Percentiles rank a stretch among this genome's conserved stretches.
phyloP scores from a whole-genome alignment of 2,888 invertebrate species.

The Dicyrtoma fusca region DNA sequence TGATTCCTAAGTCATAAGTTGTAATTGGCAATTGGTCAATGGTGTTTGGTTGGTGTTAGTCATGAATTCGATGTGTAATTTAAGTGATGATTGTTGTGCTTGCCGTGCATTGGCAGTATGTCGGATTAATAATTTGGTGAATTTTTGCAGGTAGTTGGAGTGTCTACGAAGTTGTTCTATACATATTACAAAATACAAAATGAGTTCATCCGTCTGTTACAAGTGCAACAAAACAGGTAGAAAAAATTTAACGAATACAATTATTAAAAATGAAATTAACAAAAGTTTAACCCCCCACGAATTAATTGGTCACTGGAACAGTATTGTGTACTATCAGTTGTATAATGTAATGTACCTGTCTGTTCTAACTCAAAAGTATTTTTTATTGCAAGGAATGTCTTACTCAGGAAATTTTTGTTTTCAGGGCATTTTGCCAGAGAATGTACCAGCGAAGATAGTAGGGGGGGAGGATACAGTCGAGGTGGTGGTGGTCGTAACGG shows the following conservation, averaged over 20 bases:
- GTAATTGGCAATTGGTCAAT: too few species aligned
- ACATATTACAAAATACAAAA: not conserved
- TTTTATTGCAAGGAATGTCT: too few species aligned
- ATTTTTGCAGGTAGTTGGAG: too few species aligned
- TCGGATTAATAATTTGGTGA: too few species aligned
- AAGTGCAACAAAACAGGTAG: conserved; percentile 31
- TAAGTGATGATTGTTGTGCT: too few species aligned
- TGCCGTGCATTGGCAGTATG: too few species aligned
- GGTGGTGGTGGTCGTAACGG: too few species aligned
- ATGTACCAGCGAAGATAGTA: conserved; percentile 28
- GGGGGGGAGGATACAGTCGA: conserved; percentile 18
- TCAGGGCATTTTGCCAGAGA: conserved; percentile 37
- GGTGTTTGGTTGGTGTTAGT: too few species aligned
- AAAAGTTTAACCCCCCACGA: not conserved
- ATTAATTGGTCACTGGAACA: too few species aligned
- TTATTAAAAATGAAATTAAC: not conserved
- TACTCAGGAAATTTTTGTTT: not conserved
- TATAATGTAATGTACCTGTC: not conserved
- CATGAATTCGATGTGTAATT: too few species aligned
- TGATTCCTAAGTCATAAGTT: too few species aligned
- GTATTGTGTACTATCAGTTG: not conserved
- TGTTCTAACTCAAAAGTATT: not conserved
- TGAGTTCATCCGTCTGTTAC: conserved; percentile 27
- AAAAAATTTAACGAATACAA: not conserved
- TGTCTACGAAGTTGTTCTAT: too few species aligned